Base-by-base conservation (phyloP, 2,113 vertebrate genomes). In the Oncorhynchus gorbuscha region DNA sequence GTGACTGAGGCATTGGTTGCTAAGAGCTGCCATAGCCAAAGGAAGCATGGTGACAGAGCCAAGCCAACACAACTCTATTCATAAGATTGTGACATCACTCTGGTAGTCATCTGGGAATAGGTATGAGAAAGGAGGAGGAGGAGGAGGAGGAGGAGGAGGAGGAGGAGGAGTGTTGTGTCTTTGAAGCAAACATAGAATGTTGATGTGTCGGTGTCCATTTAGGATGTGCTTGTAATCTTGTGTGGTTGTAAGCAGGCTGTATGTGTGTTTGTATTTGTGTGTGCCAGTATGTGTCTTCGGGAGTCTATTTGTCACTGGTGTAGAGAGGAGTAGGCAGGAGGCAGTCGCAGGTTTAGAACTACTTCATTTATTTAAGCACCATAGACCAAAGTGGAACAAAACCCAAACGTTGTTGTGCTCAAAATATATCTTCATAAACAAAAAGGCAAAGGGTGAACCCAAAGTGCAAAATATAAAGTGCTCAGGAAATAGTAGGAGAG, bases 1-100 rank as follows among this genome's bases (percentile, higher is more conserved):
- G 58, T 77, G n/a, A 8, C 6, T 66, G 32, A 11, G 6, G 61
- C 39, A 32, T 51, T 12, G 55, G 26, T 62, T 24, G 32, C 69
- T 65, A 71, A 35, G 4, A 82, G 82, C 74, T 13, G 74, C 72
- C 76, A 6, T 71, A 72, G 80, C 76, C 72, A 79, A 79, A 89
- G 86, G 81, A 88, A 88, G 77, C 82, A 78, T 73, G 12, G 51
- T 55, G 77, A 74, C 83, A 64, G 26, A 84, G 87, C 84, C 86
- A 87, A 90, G 74, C 79, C 73, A 75, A 71, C 76, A 89, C 83
- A 82, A 81, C 84, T 88, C 77, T 81, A 86, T 87, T 87, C 79
- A 81, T 81, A 75, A 22, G n/a, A 62, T 62, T 13, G 18, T 77
- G 72, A 51, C 76, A 83, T 91, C 82, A 88, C 79, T 81, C 87